Evolutionary conservation across 2,888 invertebrate species (phyloP), one percentile per base, ranked within the genome.

Genomic region (Aphrophora alni): DNA sequence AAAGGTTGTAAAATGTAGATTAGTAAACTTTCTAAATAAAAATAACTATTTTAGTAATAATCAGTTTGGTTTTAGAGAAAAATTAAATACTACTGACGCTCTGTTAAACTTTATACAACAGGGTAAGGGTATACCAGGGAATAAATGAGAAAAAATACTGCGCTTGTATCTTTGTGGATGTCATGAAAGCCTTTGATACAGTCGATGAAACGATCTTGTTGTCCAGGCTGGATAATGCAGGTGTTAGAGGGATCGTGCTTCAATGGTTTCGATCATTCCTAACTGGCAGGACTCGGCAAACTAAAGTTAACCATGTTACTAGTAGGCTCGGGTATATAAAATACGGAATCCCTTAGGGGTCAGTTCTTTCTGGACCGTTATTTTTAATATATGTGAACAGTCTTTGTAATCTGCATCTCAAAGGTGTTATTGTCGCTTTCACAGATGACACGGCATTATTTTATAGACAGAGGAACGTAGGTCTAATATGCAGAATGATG

Each of bases 391-490:
- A 69, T 69, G 12, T 77, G 4, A 77, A 68, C 10, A 69, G 33
- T 24, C 25, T 77, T 10, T 77, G 68, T 14, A 69, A 77, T 77
- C 59, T 21, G 8, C 26, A 17, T 1, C 28, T 77, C 33, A n/a
- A 77, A 27, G 68, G 28, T n/a, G 33, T 59, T 27, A 8, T 69
- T 26, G 27, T n/a, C 25, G 25, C 69, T 10, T 77, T 69, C 59
- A 24, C 76, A n/a, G 77, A 77, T 24, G 77, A 77, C 33, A 77
- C 69, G 38, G 77, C 69, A 4, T 33, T 69, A 28, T 69, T 77
- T 77, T 69, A 69, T 26, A 25, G 26, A 21, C 21, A 8, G 76
- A 75, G 17, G 38, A 75, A 25, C 5, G 27, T n/a, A 68, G 68
- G 27, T 17, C 21, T 5, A 59, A 77, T n/a, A 77, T 77, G 76